phyloP scores from a whole-genome alignment of 2,113 vertebrate species.

The Rhombomys opimus region DNA sequence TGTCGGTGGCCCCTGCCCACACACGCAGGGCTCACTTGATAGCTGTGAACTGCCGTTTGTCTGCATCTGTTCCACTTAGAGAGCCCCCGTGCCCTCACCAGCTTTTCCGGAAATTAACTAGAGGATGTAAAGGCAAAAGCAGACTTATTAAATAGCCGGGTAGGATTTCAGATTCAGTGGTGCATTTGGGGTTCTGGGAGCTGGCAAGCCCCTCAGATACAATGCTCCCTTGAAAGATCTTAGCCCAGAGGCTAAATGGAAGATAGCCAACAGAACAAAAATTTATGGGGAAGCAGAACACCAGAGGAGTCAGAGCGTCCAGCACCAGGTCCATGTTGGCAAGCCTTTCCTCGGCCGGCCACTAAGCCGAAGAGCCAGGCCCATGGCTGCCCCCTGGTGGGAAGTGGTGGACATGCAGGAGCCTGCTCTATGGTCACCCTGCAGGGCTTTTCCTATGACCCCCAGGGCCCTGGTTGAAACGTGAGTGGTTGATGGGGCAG shows the following conservation, averaged over 20 bases:
- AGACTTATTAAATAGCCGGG: not conserved
- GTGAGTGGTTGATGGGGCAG: not conserved
- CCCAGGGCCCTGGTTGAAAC: not conserved
- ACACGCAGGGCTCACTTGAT: not conserved
- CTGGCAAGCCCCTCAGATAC: not conserved
- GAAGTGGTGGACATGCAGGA: not conserved
- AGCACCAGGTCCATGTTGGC: not conserved
- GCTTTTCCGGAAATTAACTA: not conserved
- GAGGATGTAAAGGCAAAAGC: not conserved
- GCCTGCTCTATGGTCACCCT: not conserved
- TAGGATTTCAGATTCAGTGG: not conserved
- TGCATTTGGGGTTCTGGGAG: not conserved
- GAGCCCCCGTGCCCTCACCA: not conserved
- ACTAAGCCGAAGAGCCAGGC: not conserved
- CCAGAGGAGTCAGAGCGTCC: not conserved
- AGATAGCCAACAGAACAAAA: not conserved
- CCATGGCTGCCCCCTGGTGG: not conserved
- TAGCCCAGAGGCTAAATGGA: not conserved
- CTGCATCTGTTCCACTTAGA: not conserved
- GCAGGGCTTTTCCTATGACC: not conserved
- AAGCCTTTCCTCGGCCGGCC: not conserved
- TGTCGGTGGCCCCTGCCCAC: too few relatives aligned
- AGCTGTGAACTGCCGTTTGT: not conserved
- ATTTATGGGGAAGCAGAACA: not conserved
- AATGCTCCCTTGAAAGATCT: not conserved